Conservation (phyloP, 64 coral and sea anemone species). For the Pocillopora damicornis region DNA sequence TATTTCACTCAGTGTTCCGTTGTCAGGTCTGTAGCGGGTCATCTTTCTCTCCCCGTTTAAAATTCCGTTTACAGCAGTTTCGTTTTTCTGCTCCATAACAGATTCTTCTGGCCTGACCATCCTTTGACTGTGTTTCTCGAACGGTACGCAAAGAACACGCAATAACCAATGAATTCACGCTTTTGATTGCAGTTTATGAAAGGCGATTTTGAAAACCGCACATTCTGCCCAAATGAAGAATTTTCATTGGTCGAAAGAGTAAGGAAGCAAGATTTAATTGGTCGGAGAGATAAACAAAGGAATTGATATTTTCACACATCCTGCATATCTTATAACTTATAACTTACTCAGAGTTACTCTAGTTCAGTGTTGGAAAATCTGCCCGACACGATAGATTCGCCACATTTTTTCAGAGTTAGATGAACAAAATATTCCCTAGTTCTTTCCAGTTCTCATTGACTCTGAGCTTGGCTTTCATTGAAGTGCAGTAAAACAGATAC, state of each 20-base stretch:
- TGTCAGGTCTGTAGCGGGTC: background rate
- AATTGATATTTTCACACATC: background rate
- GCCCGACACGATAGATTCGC: no score
- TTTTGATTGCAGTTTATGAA: background rate
- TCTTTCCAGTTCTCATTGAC: no score
- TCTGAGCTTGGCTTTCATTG: background rate
- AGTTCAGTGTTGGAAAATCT: no score
- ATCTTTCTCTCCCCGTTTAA: background rate
- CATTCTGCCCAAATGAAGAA: background rate
- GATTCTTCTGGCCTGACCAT: background rate
- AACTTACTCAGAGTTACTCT: no score
- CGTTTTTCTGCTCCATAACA: background rate
- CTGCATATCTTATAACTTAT: no score
- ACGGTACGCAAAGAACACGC: no score
- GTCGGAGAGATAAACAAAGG: background rate
- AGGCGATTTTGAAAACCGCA: background rate
- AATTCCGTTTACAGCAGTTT: background rate
- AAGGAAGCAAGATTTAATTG: background rate
- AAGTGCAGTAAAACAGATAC: background rate
- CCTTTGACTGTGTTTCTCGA: background rate
- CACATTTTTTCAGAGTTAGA: no score
- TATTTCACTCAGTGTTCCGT: background rate
- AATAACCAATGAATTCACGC: background rate
- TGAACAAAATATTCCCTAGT: no score
- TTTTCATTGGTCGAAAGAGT: background rate